These are phyloP conservation scores for Hedya salicella DNA, from an alignment of 2,888 invertebrate genomes.

Conservation along the genomic window DNA sequence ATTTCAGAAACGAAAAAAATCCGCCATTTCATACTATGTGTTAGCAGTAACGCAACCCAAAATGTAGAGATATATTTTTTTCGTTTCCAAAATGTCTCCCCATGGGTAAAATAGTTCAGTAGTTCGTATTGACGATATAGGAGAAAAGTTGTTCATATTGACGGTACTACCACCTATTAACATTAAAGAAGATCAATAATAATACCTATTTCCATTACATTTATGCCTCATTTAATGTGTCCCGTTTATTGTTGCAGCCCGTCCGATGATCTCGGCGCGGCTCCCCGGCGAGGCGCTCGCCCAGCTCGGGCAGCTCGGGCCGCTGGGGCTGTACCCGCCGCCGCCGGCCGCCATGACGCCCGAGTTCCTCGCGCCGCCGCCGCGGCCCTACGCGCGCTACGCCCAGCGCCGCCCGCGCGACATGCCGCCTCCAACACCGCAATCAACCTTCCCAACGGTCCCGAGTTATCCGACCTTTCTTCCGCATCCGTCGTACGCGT, in stretches of 20 bases:
- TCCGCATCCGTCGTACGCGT: conserved; percentile 74
- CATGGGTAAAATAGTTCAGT: no score
- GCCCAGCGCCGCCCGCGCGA: conserved; percentile 71
- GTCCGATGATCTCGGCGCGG: conserved; percentile 88
- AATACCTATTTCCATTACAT: no score
- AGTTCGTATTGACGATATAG: no score
- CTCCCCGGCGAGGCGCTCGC: conserved; percentile 87
- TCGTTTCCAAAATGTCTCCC: no score
- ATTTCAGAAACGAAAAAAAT: no score
- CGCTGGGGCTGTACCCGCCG: conserved; percentile 85
- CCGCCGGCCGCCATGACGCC: conserved; percentile 79
- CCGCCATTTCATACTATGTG: no score
- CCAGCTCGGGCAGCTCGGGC: conserved; percentile 84
- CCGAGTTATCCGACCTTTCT: conserved; percentile 76
- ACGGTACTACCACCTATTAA: no score
- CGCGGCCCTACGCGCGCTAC: conserved; percentile 86
- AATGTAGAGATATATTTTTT: no score
- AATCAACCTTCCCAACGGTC: conserved; percentile 66
- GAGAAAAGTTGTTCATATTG: no score
- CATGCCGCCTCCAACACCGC: conserved; percentile 59
- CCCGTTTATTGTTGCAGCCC: conserved; percentile 68
- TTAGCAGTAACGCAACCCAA: no score
- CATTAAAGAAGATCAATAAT: no score
- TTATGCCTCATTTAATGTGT: conserved; percentile 34
- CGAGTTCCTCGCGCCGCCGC: conserved; percentile 88